Evolutionary conservation across 2,888 invertebrate genomes (phyloP).

Genomic region (Sipha maydis): DNA sequence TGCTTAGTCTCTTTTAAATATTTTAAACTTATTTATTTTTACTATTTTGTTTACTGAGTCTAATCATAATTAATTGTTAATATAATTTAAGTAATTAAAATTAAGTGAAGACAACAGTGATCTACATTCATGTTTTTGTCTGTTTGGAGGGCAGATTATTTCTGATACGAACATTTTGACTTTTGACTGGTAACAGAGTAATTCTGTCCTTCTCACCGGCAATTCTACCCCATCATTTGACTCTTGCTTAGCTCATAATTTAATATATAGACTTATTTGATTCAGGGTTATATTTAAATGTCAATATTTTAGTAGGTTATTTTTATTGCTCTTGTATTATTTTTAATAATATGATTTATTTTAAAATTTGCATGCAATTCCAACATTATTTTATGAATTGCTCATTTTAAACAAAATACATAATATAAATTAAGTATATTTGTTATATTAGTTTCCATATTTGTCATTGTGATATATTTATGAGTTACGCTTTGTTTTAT

Average conservation of each 20-base stretch:
- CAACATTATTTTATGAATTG: not conserved
- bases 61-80: not conserved
- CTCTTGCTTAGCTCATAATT: not conserved
- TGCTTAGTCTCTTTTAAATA: not conserved
- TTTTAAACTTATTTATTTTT: not conserved
- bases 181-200: conserved; percentile 60
- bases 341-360: not conserved
- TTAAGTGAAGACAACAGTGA: conserved; percentile 1
- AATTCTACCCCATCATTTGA: conserved; percentile 52
- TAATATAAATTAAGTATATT: not conserved
- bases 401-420: not conserved
- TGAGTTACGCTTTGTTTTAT: no score
- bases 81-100: not conserved
- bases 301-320: not conserved
- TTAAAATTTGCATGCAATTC: not conserved
- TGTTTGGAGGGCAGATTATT: conserved; percentile 61
- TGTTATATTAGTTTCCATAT: not conserved
- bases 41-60: not conserved
- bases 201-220: conserved; percentile 62
- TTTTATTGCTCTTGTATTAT: not conserved
- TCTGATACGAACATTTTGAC: conserved; percentile 59
- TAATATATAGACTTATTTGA: not conserved
- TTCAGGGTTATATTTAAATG: no score
- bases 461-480: not conserved
- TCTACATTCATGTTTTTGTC: conserved; percentile 39